phyloP scores from a whole-genome alignment of 2,888 invertebrate genomes.

The Tenthredo scrophulariae region DNA sequence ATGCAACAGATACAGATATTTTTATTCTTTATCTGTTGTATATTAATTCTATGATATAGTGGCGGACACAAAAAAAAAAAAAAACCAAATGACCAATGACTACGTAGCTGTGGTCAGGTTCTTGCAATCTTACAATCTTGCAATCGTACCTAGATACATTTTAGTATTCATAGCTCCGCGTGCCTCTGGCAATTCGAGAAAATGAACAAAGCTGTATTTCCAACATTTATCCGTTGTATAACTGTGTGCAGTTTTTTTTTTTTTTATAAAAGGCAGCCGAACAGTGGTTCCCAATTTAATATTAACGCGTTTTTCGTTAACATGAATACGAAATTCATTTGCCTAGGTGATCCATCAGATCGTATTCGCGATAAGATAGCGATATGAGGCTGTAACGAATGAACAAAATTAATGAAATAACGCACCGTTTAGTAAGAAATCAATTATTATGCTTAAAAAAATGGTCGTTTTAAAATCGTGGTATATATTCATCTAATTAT shows the following conservation, averaged over 20 bases:
- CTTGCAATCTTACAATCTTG: background rate
- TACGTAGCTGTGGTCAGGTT: background rate
- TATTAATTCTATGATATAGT: background rate
- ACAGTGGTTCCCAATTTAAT: background rate
- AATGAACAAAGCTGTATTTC: background rate
- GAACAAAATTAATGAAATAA: background rate
- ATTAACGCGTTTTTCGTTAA: background rate
- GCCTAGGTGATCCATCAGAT: background rate
- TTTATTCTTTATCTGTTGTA: background rate
- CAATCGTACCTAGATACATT: background rate
- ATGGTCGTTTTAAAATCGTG: background rate
- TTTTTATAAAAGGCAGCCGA: background rate
- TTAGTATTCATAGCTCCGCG: background rate
- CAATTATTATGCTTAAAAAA: background rate
- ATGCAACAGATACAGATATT: background rate
- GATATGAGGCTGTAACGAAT: background rate
- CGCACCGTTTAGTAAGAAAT: too few species aligned
- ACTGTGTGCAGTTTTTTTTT: background rate
- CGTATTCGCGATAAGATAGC: conserved; percentile 22
- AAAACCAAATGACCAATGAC: background rate
- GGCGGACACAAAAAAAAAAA: background rate
- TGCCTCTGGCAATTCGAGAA: background rate
- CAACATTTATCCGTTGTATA: background rate
- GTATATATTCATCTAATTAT: background rate
- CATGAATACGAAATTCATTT: background rate